Evolutionary conservation across 1,140 invertebrate species (phyloP).

Genomic region (Caligus rogercresseyi): DNA sequence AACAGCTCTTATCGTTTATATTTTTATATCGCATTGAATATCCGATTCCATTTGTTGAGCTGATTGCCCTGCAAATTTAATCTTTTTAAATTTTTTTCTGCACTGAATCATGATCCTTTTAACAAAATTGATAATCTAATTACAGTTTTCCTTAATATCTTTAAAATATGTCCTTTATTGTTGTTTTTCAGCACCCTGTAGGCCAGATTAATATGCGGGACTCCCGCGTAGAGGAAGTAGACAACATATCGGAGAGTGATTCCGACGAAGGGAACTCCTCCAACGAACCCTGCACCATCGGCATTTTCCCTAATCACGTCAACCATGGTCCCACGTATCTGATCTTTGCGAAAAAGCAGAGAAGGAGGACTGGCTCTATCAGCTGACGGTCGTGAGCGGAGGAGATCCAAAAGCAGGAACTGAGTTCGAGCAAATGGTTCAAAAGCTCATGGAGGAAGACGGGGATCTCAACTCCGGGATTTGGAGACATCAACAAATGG

Average conservation of each 20-base stretch:
- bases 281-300: slow-evolving; percentile 56
- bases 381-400: slow-evolving; percentile 77
- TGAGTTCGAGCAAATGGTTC: slow-evolving; percentile 81
- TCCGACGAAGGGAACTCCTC: slow-evolving; percentile 60
- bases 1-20: no score
- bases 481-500: slow-evolving; percentile 74
- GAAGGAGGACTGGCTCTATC: slow-evolving; percentile 80
- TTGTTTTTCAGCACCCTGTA: slow-evolving; percentile 68
- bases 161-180: no score
- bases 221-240: slow-evolving; percentile 77
- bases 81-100: no score
- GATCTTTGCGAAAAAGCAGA: slow-evolving; percentile 68
- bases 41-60: no score
- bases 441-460: slow-evolving; percentile 84
- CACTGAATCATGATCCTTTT: no score
- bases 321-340: slow-evolving; percentile 63
- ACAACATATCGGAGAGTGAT: slow-evolving; percentile 75
- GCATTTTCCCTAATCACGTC: slow-evolving; percentile 68
- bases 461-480: slow-evolving; percentile 73
- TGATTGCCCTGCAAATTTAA: no score
- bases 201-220: slow-evolving; percentile 90
- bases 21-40: no score
- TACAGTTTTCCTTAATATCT: no score
- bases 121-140: no score
- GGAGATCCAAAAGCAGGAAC: slow-evolving; percentile 74